Percentiles rank a stretch among this genome's conserved stretches.
Evolutionary conservation across 2,797 vertebrate genomes (phyloP).

Genomic region (Halcyon chelicuti): DNA sequence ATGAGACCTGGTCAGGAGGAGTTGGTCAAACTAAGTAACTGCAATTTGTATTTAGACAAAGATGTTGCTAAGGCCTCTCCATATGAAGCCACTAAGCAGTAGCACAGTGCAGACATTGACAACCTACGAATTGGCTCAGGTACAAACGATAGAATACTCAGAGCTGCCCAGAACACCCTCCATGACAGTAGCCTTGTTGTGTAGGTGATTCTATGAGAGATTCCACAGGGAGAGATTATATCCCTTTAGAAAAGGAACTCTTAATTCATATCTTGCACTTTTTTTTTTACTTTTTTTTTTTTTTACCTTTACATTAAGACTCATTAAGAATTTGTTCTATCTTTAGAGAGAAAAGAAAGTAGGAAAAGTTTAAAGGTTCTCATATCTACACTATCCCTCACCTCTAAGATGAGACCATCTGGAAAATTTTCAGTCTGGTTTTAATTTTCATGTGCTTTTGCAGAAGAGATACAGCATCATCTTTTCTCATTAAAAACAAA

Average conservation of each 20-base stretch:
- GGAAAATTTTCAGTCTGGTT: background rate
- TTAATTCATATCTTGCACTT: background rate
- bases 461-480: background rate
- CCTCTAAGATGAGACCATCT: background rate
- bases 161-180: background rate
- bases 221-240: background rate
- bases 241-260: background rate
- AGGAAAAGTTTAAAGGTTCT: background rate
- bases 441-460: background rate
- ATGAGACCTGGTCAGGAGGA: background rate
- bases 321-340: background rate
- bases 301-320: background rate
- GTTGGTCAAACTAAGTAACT: background rate
- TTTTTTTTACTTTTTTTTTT: too few species aligned
- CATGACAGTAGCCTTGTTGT: too few species aligned
- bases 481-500: constrained; percentile 49
- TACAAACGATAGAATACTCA: background rate
- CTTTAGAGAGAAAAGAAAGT: background rate
- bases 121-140: background rate
- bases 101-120: background rate
- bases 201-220: background rate
- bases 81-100: background rate
- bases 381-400: background rate
- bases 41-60: background rate
- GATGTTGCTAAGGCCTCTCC: background rate